Evolutionary conservation across 2,113 vertebrate species (phyloP), one percentile per base, ranked within the genome.

Genomic region (Scolopax mira): DNA sequence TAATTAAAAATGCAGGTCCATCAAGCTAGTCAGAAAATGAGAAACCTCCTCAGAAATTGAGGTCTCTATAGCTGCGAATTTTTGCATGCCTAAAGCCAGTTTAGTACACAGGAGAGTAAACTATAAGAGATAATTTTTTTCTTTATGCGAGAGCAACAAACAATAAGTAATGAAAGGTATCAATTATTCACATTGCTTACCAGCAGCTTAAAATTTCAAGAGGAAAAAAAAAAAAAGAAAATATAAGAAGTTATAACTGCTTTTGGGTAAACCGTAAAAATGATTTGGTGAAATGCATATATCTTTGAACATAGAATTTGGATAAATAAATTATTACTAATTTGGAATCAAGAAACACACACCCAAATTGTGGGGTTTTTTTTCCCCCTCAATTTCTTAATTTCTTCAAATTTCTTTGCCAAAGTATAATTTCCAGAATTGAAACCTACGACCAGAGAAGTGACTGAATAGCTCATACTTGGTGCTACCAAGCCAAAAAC

Each of bases 131-230:
- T 80, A 84, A 66, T 93, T 86, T 94, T 97, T 93, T 95, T 93
- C 88, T 97, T 98, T 91, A 96, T 93, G 96, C 95, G 97, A 96
- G 91, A 93, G 94, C 87, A 96, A 79, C 79, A 92, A 96, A 94
- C 82, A 97, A 91, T 71, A 83, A 95, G 95, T 92, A 97, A 97
- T 96, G 97, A 96, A 97, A 96, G 46, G 49, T 93, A 96, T 98
- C 97, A 97, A 96, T 98, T 97, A 97, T 97, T 97, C 92, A 97
- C 90, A 96, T 57, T 80, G 83, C 81, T 97, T 97, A 93, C 72
- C 73, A 96, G 85, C 81, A 97, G 95, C 85, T 95, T 92, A 83
- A 93, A 96, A 95, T 89, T 94, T 91, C 87, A 94, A 92, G 52
- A 65, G 19, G 17, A 35, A 31, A 35, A 31, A 60, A 35, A 58